These are phyloP conservation scores for Sceloporus tristichus DNA, from an alignment of 2,113 vertebrate genomes.

Conservation along the genomic window DNA sequence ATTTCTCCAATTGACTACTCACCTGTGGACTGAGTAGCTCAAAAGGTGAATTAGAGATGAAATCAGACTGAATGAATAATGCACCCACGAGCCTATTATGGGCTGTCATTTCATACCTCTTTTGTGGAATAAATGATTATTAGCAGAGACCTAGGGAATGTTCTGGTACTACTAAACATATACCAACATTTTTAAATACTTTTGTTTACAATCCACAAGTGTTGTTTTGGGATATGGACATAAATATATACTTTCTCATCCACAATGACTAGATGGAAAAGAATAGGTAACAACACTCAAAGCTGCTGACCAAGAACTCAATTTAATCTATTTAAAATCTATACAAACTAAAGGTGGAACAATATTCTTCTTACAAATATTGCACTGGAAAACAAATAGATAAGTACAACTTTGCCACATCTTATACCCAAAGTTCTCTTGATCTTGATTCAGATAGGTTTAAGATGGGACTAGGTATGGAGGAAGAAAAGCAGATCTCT, in stretches of 20 bases:
- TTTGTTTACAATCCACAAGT: not conserved
- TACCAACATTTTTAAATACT: not conserved
- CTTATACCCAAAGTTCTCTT: not conserved
- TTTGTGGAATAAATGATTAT: not conserved
- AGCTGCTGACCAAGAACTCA: slow-evolving; percentile 53
- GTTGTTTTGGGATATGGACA: not conserved
- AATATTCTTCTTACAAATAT: slow-evolving; percentile 58
- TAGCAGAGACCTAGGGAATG: not conserved
- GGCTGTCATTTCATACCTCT: not conserved
- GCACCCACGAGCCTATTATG: not conserved
- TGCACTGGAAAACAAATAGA: slow-evolving; percentile 61
- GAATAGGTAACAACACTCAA: slow-evolving; percentile 46
- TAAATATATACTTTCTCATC: not conserved
- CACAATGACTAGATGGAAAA: not conserved
- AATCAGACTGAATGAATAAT: not conserved
- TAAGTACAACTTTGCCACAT: slow-evolving; percentile 59
- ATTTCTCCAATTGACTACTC: not conserved
- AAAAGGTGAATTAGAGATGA: not conserved
- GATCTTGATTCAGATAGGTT: not conserved
- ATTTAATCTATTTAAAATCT: slow-evolving; percentile 76
- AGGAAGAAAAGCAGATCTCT: not conserved
- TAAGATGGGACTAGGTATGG: not conserved
- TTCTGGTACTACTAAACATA: not conserved
- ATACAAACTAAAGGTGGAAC: slow-evolving; percentile 62
- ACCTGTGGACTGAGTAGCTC: not conserved